Base-by-base conservation (phyloP, 2,797 vertebrate species). In the Pelodytes ibericus region DNA sequence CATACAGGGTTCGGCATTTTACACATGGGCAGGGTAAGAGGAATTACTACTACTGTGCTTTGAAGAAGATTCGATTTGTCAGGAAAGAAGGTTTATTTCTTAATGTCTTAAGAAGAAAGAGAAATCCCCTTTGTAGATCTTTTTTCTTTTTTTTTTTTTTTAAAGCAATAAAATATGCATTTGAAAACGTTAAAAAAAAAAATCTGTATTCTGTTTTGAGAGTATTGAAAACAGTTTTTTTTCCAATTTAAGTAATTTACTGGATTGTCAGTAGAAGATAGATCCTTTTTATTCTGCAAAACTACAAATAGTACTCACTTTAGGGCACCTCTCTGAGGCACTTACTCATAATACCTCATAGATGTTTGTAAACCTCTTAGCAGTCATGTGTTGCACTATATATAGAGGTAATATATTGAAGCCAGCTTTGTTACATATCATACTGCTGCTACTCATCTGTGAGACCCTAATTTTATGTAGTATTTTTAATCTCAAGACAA, bases 1-100 rank as follows among this genome's bases (percentile, higher is more conserved):
- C 88, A 85, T 86, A 91, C 89, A 88, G 87, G 84, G 84, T 86
- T 89, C 85, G 88, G 88, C 88, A 84, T 86, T 89, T 89, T 90
- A 84, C 87, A 88, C 86, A 81, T 90, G 86, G 88, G 87, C 76
- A 81, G 82, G 80, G 83, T 83, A 77, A 82, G 75, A 84, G 78
- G 84, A 83, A 84, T 81, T 71, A 0, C 74, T 83, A 80, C 82
- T 85, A 60, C 20, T 81, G 73, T 22, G 51, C 75, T 81, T 86
- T 81, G 33, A 84, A 56, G 56, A 83, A 79, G 77, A 82, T 80
- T 77, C 81, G 80, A 81, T 77, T 65, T 83, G 67, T 51, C 79
- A 81, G 79, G 61, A 82, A 71, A 84, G 74, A 62, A 78, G 16
- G 76, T 60, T 80, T 72, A 74, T 84, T 83, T 69, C 76, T 86